Base-by-base conservation (phyloP, 2,888 invertebrate species). In the Cylloceria caligata region DNA sequence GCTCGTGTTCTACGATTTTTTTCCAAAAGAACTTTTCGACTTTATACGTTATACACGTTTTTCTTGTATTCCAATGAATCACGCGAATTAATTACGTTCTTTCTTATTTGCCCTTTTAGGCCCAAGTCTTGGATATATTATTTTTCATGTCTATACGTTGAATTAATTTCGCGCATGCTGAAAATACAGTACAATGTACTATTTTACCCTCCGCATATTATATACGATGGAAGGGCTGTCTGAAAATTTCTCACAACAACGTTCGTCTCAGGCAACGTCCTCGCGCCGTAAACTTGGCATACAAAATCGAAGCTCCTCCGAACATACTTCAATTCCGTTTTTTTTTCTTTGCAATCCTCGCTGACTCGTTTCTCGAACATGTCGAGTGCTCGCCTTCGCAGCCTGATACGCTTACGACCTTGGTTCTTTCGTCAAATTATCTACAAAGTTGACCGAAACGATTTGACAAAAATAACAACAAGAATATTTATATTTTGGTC, bases 251-350 rank as follows among this genome's bases (percentile, higher is more conserved):
- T 19, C 36, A 67, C 39, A 72, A 30, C 72, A 21, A 39, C 69
- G 21, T 60, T 45, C 68, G 68, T 67, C 69, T 64, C 64, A 60
- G 47, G 68, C n/a, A n/a, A n/a, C n/a, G 39, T 42, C 30, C 77
- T 27, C 45, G 30, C 52, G 45, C 73, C 81, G 73, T 81, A 64
- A 81, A 81, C 78, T 81, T 77, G 67, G 62, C 77, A 36, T 34
- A 55, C 62, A 72, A 77, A 64, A 64, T 77, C 39, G 39, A 73
- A 68, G 77, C 72, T 68, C 72, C 62, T 72, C 67, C 36, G 68
- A 49, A 81, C 76, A 62, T 68, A 73, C 72, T 81, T 81, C 73
- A 77, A 73, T 77, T 62, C 73, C 65, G 62, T 73, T 73, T 77
- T 68, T n/a, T n/a, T 72, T 78, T 81, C 81, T 73, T 64, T 39